These are phyloP conservation scores for Agrotis ipsilon DNA, from an alignment of 2,888 invertebrate genomes.

Conservation along the genomic window DNA sequence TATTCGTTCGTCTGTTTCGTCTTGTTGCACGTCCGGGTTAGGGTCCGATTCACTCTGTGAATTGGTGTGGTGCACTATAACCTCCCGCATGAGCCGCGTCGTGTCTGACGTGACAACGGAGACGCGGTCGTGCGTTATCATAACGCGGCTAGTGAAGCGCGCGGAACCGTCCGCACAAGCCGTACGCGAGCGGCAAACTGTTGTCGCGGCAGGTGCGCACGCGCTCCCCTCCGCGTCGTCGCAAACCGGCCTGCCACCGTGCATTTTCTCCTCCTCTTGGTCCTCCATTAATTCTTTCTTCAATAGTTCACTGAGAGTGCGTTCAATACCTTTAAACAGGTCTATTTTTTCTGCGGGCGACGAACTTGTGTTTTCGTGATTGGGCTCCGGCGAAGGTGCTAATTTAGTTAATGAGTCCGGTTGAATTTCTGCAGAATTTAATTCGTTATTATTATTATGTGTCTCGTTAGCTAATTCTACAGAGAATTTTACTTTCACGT, in stretches of 20 bases:
- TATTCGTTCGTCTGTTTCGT: conserved; percentile 85
- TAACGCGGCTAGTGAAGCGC: conserved; percentile 96
- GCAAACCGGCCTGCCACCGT: conserved; percentile 85
- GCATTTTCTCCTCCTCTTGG: conserved; percentile 88
- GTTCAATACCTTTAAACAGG: conserved; percentile 90
- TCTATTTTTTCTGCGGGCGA: conserved; percentile 84
- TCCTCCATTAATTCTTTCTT: conserved; percentile 90
- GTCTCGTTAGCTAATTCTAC: conserved; percentile 78
- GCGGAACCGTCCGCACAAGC: conserved; percentile 91
- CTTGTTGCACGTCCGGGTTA: conserved; percentile 75
- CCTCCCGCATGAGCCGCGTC: conserved; percentile 93
- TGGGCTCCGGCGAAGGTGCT: conserved; percentile 82
- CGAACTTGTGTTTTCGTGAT: conserved; percentile 71
- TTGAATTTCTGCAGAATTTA: conserved; percentile 71
- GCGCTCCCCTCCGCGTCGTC: conserved; percentile 86
- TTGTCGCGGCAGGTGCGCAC: conserved; percentile 87
- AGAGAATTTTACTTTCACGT: conserved; percentile 84
- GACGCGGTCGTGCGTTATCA: conserved; percentile 96
- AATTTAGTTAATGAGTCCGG: conserved; percentile 76
- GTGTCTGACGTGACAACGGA: conserved; percentile 95
- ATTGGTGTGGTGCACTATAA: conserved; percentile 93
- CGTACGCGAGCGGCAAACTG: conserved; percentile 91
- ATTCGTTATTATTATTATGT: conserved; percentile 70
- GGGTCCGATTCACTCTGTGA: conserved; percentile 89
- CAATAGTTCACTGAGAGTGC: conserved; percentile 90